Percentiles rank a stretch among this genome's conserved stretches.
phyloP scores from a whole-genome alignment of 2,113 vertebrate genomes.

The Oceanodroma tethys region DNA sequence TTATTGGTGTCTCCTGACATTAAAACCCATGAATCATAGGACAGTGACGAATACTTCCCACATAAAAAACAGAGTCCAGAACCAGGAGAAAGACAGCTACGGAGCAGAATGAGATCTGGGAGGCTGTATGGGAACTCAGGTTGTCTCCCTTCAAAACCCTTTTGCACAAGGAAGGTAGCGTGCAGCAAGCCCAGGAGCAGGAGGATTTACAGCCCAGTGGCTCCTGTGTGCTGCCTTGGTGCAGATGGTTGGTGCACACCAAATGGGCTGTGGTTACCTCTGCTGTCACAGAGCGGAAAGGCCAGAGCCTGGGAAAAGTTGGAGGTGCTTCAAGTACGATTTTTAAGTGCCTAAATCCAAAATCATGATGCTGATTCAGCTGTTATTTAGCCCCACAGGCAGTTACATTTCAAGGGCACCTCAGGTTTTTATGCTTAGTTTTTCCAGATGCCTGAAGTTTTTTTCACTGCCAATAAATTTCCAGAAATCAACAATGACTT shows the following conservation, averaged over 20 bases:
- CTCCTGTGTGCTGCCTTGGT: neutral
- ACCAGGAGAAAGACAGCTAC: neutral
- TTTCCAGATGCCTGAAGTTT: constrained; percentile 20
- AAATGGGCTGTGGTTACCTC: neutral
- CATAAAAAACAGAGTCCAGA: neutral
- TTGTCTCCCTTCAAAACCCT: neutral
- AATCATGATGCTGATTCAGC: neutral
- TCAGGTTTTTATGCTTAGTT: constrained; percentile 6
- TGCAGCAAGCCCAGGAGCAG: neutral
- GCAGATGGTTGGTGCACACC: neutral
- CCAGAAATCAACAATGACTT: constrained; percentile 6
- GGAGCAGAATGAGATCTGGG: neutral
- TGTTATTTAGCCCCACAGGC: neutral
- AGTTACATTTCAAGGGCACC: neutral
- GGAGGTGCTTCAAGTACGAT: neutral
- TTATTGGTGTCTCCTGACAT: neutral
- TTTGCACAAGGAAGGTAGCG: neutral
- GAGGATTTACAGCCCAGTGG: neutral
- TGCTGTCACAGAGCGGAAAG: neutral
- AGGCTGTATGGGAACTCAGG: neutral
- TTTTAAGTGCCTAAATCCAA: neutral
- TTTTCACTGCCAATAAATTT: constrained; percentile 34
- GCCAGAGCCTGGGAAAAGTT: neutral
- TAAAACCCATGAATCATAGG: neutral
- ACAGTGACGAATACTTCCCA: neutral